A percentile compares a stretch with the other conserved stretches of the same genome.
These are phyloP conservation scores for Eidolon helvum DNA, from an alignment of 2,113 vertebrate species.

Conservation along the genomic window DNA sequence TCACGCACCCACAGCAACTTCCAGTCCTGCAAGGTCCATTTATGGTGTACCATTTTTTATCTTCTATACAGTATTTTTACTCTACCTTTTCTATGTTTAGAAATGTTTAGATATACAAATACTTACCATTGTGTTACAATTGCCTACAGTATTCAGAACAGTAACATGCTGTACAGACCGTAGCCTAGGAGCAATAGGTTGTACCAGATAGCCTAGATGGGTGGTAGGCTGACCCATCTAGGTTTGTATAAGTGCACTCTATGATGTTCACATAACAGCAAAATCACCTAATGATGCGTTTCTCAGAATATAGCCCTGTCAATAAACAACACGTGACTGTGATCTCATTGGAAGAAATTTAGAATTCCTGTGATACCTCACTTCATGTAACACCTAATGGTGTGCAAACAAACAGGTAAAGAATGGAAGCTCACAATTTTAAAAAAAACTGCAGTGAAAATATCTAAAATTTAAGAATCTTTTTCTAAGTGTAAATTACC, in stretches of 20 bases:
- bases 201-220: not conserved
- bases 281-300: not conserved
- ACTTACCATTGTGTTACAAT: not conserved
- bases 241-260: not conserved
- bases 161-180: not conserved
- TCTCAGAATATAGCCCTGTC: not conserved
- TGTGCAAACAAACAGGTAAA: constrained; percentile 15
- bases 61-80: not conserved
- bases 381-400: not conserved
- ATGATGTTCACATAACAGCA: not conserved
- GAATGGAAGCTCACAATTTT: not conserved
- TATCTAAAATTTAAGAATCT: not conserved
- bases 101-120: not conserved
- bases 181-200: not conserved
- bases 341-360: not conserved
- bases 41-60: not conserved
- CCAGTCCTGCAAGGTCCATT: not conserved
- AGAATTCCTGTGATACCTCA: not conserved
- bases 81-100: not conserved
- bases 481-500: constrained; percentile 11
- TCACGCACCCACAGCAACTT: no score
- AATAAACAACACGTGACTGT: not conserved
- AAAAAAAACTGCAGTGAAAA: constrained; percentile 8
- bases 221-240: no score
- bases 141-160: not conserved